A percentile compares a stretch with the other conserved stretches of the same genome.
Evolutionary conservation across 2,113 vertebrate species (phyloP).

Genomic region (Tyrannus savana): DNA sequence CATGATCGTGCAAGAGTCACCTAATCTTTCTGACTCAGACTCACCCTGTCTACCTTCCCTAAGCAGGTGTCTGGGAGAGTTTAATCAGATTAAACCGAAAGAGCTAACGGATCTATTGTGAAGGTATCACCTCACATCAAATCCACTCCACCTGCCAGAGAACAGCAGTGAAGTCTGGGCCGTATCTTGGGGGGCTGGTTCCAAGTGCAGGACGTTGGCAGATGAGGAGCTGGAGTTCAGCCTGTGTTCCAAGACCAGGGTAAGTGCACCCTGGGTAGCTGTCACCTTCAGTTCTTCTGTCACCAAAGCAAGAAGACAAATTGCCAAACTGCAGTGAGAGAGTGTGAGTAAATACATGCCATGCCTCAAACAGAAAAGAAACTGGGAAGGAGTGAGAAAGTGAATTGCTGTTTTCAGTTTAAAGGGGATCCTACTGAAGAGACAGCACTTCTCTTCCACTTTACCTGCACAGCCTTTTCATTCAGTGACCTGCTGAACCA

Average conservation of each 20-base stretch:
- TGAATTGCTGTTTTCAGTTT: background rate
- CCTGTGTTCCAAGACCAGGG: background rate
- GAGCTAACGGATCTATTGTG: background rate
- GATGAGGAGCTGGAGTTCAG: background rate
- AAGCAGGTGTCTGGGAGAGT: background rate
- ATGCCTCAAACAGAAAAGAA: background rate
- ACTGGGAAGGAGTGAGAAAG: background rate
- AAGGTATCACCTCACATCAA: background rate
- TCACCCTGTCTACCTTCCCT: background rate
- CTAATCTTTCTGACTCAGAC: background rate
- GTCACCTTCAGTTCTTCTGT: background rate
- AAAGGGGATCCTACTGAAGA: background rate
- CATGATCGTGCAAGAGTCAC: background rate
- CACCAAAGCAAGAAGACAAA: background rate
- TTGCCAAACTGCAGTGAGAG: background rate
- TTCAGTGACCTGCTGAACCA: background rate
- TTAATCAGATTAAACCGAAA: slow-evolving; percentile 20
- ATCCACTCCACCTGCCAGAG: background rate
- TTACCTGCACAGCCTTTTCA: background rate
- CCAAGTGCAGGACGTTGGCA: background rate
- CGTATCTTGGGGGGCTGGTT: background rate
- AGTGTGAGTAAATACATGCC: background rate
- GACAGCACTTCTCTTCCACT: background rate
- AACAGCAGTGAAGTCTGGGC: background rate
- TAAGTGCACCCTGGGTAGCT: background rate